Evolutionary conservation across 2,113 vertebrate species (phyloP).

Genomic region (Phrynosoma blainvillii): DNA sequence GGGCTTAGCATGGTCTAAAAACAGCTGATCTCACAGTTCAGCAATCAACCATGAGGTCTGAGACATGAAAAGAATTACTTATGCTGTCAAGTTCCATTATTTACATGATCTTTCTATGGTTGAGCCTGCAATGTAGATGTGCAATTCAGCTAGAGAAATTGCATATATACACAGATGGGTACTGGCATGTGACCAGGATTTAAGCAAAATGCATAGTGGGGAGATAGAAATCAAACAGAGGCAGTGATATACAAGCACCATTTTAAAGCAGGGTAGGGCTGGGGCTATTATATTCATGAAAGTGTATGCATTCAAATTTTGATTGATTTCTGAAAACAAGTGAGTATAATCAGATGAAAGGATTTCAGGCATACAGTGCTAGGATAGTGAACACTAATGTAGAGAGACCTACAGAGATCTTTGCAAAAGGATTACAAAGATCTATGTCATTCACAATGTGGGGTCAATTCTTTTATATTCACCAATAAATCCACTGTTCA

Average conservation of each 20-base stretch:
- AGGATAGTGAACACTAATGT: background rate
- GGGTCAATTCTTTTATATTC: background rate
- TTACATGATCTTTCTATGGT: constrained; percentile 72
- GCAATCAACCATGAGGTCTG: constrained; percentile 70
- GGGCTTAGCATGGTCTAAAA: constrained; percentile 65
- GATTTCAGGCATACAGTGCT: constrained; percentile 3
- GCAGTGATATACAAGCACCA: background rate
- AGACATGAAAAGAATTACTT: constrained; percentile 76
- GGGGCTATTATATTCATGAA: constrained; percentile 28
- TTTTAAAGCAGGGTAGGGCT: background rate
- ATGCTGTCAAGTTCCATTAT: constrained; percentile 77
- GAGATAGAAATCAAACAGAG: constrained; percentile 46
- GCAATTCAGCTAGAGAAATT: constrained; percentile 71
- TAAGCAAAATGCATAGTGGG: constrained; percentile 32
- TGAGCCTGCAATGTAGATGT: constrained; percentile 66
- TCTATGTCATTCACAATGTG: background rate
- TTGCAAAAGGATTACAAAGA: background rate
- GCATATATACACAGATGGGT: constrained; percentile 72
- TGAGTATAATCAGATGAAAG: background rate
- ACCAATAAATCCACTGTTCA: background rate
- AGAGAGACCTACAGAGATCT: background rate
- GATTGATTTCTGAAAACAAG: constrained; percentile 1
- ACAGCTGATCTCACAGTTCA: constrained; percentile 73
- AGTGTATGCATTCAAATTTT: constrained; percentile 6
- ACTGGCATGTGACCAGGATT: constrained; percentile 67